These are phyloP conservation scores for Corythornis madagascariensis DNA, from an alignment of 2,113 vertebrate species.

Conservation along the genomic window DNA sequence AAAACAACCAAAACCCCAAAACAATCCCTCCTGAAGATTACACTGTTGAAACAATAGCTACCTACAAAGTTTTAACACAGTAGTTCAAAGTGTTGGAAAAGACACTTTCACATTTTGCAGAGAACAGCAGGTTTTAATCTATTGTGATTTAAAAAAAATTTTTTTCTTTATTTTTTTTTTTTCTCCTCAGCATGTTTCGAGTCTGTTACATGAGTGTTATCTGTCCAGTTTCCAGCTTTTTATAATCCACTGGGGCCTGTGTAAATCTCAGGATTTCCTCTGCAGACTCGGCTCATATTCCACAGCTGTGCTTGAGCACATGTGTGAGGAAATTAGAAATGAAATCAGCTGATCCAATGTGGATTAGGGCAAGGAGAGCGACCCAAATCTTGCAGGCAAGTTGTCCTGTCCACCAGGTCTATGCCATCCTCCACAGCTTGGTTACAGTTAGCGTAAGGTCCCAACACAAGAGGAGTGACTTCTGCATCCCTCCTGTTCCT, in stretches of 20 bases:
- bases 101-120: slow-evolving; percentile 58
- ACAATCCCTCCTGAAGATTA: slow-evolving; percentile 4
- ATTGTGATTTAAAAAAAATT: background rate
- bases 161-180: background rate
- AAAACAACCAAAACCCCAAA: background rate
- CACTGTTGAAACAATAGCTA: slow-evolving; percentile 55
- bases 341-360: slow-evolving; percentile 68
- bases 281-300: slow-evolving; percentile 67
- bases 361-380: slow-evolving; percentile 31
- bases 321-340: slow-evolving; percentile 72
- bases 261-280: slow-evolving; percentile 77
- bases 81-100: slow-evolving; percentile 70
- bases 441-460: fast-evolving
- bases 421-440: background rate
- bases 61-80: slow-evolving; percentile 45
- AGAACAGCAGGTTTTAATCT: slow-evolving; percentile 72
- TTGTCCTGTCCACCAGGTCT: background rate
- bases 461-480: background rate
- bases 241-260: slow-evolving; percentile 65
- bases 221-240: slow-evolving; percentile 70
- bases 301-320: slow-evolving; percentile 72
- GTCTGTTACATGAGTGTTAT: slow-evolving; percentile 67
- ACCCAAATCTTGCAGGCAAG: background rate
- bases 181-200: slow-evolving; percentile 43
- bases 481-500: background rate